Evolutionary conservation across 1,140 invertebrate species (phyloP).

Genomic region (Armadillidium nasatum): DNA sequence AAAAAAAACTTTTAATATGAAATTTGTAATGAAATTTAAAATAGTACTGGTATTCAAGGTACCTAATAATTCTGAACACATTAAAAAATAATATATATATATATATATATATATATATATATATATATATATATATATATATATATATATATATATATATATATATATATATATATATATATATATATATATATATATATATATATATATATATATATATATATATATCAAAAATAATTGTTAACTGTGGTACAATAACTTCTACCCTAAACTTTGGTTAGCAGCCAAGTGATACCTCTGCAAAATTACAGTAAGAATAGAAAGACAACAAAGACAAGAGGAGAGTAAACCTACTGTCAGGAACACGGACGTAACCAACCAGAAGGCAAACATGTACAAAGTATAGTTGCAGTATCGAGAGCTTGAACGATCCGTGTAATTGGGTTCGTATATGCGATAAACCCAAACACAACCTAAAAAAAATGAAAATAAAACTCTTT

Average conservation of each 20-base stretch:
- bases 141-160: slow-evolving; percentile 7
- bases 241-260: not conserved
- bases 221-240: not conserved
- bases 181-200: slow-evolving; percentile 2
- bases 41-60: no score
- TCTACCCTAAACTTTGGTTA: slow-evolving; percentile 17
- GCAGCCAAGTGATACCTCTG: slow-evolving; percentile 40
- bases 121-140: slow-evolving; percentile 4
- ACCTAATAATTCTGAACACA: no score
- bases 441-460: no score
- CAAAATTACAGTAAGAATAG: slow-evolving; percentile 54
- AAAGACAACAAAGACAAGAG: slow-evolving; percentile 57
- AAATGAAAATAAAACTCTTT: no score
- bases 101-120: not conserved
- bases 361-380: slow-evolving; percentile 61
- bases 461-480: no score
- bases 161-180: not conserved
- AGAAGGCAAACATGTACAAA: slow-evolving; percentile 64
- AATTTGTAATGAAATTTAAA: no score
- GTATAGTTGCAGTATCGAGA: slow-evolving; percentile 60
- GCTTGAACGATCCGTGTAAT: slow-evolving; percentile 24
- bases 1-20: no score
- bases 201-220: not conserved
- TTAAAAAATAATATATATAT: no score
- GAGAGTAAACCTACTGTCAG: slow-evolving; percentile 56